Base-by-base conservation (phyloP, 2,113 vertebrate genomes). In the Corythaixoides concolor region DNA sequence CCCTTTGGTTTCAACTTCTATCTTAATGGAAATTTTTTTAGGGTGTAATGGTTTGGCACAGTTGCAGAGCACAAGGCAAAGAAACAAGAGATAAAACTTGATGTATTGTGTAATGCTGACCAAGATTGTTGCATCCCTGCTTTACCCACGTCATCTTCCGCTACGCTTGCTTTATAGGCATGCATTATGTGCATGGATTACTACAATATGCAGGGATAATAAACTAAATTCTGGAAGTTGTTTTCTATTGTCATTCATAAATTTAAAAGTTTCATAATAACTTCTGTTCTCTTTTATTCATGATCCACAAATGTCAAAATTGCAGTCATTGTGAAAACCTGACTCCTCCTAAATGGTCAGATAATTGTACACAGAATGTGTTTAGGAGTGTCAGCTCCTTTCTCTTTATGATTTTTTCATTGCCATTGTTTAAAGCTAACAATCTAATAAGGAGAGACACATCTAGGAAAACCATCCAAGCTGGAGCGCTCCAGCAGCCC, bases 1-100 rank as follows among this genome's bases (percentile, higher is more conserved):
- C 47, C 30, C 37, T 96, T 97, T 86, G 52, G 75, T 92, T 94
- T 96, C 45, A 15, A 7, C 52, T 88, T 92, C 56, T 76, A 8
- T 49, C 72, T 39, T 89, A 87, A 87, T 78, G 86, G 86, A 88
- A 49, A 3, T 66, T 87, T 89, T 93, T 95, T 76, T 49, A 22
- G 28, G 53, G 23, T 88, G 62, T 91, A 92, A 69, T 87, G 53
- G 35, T 76, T 85, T 96, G 86, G 69, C 81, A 87, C 18, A 69
- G 58, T 85, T 94, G 84, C 80, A 92, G 77, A 93, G 77, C 64
- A 79, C 45, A 72, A 77, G 67, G 24, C 41, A 85, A 82, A 85
- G 86, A 76, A 90, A 37, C 6, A 17, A n/a, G 39, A 79, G 58
- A 88, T 82, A 85, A 90, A 95, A 32, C 26, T 15, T 79, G 50